Percentiles rank a stretch among this genome's conserved stretches.
These are phyloP conservation scores for Eubasilissa regina DNA, from an alignment of 1,140 invertebrate species.

Conservation along the genomic window DNA sequence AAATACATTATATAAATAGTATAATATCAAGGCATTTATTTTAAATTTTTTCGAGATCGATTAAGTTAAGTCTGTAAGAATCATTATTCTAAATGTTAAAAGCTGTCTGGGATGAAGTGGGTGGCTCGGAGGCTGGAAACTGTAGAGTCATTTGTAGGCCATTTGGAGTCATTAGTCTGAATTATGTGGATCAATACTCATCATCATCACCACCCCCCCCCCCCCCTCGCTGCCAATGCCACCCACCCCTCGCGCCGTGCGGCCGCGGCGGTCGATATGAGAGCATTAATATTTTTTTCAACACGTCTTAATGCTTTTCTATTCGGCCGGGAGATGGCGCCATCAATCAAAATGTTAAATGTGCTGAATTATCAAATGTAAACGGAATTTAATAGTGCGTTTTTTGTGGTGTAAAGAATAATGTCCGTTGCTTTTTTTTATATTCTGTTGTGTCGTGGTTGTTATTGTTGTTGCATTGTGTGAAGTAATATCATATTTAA, in stretches of 20 bases:
- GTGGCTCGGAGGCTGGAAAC: constrained; percentile 43
- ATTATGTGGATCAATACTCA: constrained; percentile 61
- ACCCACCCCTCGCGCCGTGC: background rate
- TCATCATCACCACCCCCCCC: constrained; percentile 50
- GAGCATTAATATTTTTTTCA: constrained; percentile 40
- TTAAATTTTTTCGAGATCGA: too few species aligned
- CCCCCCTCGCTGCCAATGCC: background rate
- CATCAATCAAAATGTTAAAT: constrained; percentile 42
- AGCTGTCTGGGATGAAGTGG: background rate
- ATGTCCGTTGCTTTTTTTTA: too few species aligned
- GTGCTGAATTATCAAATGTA: constrained; percentile 37
- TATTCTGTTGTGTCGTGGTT: too few species aligned
- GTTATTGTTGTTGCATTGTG: too few species aligned
- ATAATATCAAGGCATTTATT: too few species aligned
- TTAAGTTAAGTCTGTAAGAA: too few species aligned
- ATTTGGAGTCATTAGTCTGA: constrained; percentile 60
- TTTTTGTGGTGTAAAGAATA: background rate
- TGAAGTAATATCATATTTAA: too few species aligned
- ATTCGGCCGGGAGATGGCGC: constrained; percentile 31
- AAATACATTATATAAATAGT: too few species aligned
- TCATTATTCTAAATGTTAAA: too few species aligned
- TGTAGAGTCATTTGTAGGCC: constrained; percentile 59
- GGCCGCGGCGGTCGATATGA: constrained; percentile 6
- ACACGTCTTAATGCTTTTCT: constrained; percentile 39
- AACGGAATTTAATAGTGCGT: constrained; percentile 30